Conservation (phyloP, 2,797 vertebrate genomes). For the Megaceryle alcyon region DNA sequence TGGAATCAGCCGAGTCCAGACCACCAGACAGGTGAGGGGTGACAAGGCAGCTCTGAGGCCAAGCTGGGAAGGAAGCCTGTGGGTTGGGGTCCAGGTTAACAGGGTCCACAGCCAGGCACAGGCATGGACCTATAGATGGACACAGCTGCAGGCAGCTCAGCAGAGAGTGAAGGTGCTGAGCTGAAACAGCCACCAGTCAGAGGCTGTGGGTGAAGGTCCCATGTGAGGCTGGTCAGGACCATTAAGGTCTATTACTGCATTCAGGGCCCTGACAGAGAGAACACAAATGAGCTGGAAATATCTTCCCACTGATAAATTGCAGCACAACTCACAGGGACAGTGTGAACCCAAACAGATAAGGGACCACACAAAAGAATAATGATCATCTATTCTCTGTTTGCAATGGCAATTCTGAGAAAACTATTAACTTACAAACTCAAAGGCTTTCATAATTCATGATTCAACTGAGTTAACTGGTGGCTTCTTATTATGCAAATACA, state of each 20-base stretch:
- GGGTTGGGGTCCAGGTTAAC: too few relatives aligned
- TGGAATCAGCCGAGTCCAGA: not conserved
- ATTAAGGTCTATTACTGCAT: not conserved
- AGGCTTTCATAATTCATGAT: not conserved
- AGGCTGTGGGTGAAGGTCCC: not conserved
- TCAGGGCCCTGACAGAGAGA: not conserved
- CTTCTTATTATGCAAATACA: slow-evolving; percentile 19
- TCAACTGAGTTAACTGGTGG: not conserved
- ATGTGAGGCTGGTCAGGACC: not conserved
- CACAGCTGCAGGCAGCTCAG: not conserved
- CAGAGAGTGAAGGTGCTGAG: not conserved
- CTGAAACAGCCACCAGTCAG: not conserved
- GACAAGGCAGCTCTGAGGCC: not conserved
- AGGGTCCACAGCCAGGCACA: not conserved
- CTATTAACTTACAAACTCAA: slow-evolving; percentile 2
- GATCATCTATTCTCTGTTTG: slow-evolving; percentile 1
- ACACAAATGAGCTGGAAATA: not conserved
- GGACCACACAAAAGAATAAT: not conserved
- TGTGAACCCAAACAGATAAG: slow-evolving; percentile 1
- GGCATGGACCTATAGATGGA: not conserved
- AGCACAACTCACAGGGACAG: not conserved
- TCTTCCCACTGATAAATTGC: not conserved
- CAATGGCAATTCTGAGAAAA: not conserved
- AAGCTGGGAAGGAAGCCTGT: not conserved
- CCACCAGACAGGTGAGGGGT: fast-evolving